phyloP scores from a whole-genome alignment of 2,797 vertebrate species.

The Esox lucius region DNA sequence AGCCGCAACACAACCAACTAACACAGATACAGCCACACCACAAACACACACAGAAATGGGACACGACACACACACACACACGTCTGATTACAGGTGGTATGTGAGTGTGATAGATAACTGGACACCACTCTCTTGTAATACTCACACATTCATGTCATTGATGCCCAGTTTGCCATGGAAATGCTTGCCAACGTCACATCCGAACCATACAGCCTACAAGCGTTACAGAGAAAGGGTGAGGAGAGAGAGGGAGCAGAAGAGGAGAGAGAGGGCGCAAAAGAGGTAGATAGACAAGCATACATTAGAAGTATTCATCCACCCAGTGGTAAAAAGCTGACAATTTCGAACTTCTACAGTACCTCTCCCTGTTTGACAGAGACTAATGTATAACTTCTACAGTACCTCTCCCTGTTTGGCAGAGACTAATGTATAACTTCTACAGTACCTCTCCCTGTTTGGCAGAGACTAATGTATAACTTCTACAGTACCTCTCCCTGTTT shows the following conservation, averaged over 20 bases:
- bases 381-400: background rate
- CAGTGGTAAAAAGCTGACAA: background rate
- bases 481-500: conserved; percentile 89
- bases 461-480: conserved; percentile 54
- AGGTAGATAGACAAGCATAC: conserved; percentile 1
- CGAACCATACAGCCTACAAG: conserved; percentile 95
- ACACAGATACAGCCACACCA: conserved; percentile 7
- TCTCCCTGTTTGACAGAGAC: conserved; percentile 92
- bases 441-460: conserved; percentile 94
- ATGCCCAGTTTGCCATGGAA: conserved; percentile 97
- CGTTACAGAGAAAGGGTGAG: conserved; percentile 14
- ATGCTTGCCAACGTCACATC: conserved; percentile 95
- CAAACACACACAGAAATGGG: too few relatives aligned
- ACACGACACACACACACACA: conserved; percentile 13
- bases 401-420: conserved; percentile 89
- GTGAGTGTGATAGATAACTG: too few relatives aligned
- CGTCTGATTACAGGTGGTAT: background rate
- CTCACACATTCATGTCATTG: conserved; percentile 97
- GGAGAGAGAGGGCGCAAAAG: conserved; percentile 2
- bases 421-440: background rate
- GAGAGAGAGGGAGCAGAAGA: background rate
- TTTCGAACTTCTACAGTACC: conserved; percentile 65
- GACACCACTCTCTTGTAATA: conserved; percentile 55
- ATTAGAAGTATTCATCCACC: background rate
- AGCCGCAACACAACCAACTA: background rate